Base-by-base conservation (phyloP, 2,113 vertebrate species). In the Pteropus alecto region DNA sequence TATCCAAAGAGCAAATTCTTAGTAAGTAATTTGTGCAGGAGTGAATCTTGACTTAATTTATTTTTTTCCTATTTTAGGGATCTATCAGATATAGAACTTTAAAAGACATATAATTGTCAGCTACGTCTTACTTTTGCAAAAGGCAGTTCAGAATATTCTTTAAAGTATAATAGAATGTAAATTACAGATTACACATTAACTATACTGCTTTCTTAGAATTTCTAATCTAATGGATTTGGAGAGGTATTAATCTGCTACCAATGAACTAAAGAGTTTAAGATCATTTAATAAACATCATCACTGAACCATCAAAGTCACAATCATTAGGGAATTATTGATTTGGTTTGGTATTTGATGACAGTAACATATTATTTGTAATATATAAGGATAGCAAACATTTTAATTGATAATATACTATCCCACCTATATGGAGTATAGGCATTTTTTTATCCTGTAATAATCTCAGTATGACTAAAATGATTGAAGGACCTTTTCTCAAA, bases 41-140 rank as follows among this genome's bases (percentile, higher is more conserved):
- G 12, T 67, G 60, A 86, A 94, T 51, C 74, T 68, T 56, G 26
- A 90, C 54, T 86, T 74, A 63, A 92, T 74, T 74, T 79, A 83
- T 41, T 92, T 81, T 67, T 77, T 86, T 95, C 9, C 18, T 95
- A 43, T 83, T 94, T 82, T 67, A 90, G 22, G 26, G 54, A 88
- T 85, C 63, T 82, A 95, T 82, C 58, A 70, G 63, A 88, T 90
- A 87, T 2, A 84, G 79, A 83, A 78, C 16, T 94, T 93, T 68
- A 58, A 93, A 94, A 93, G 92, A 83, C 74, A 89, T 24, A 26
- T 16, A 93, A 87, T 79, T 93, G 81, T 88, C 96, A 91, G 24
- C 61, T 91, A 43, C 38, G 76, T 84, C 78, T 97, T 87, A 87
- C 86, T 87, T 96, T 92, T 78, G 48, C 21, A 74, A 93, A 92